phyloP scores from a whole-genome alignment of 2,888 invertebrate species.

The Spatulosminthurus flaviceps region DNA sequence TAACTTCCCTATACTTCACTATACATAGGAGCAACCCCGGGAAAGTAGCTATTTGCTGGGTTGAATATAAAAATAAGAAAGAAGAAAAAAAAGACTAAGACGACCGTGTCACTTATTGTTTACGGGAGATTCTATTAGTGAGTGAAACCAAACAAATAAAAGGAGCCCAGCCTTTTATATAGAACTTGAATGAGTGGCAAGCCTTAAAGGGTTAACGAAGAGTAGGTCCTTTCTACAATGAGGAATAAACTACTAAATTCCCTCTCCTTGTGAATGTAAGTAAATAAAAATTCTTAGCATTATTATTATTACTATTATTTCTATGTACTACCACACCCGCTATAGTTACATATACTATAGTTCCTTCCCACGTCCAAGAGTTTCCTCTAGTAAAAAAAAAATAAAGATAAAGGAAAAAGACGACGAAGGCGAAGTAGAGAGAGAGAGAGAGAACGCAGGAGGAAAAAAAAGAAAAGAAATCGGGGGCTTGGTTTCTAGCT shows the following conservation, averaged over 20 bases:
- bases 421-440: neutral
- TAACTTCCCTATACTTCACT: no score
- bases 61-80: no score
- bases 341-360: no score
- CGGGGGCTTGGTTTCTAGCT: constrained; percentile 24
- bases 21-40: no score
- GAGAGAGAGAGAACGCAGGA: constrained; percentile 27
- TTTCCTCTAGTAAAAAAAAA: neutral
- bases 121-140: neutral
- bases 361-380: no score
- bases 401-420: neutral
- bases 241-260: neutral
- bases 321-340: neutral
- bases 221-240: neutral
- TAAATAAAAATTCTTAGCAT: constrained; percentile 1
- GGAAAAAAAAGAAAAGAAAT: neutral
- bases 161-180: neutral
- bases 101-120: constrained; percentile 1
- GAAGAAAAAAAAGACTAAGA: no score
- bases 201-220: neutral
- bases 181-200: neutral
- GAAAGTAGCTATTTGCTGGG: no score
- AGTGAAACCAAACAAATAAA: constrained; percentile 13
- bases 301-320: neutral
- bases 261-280: neutral